These are phyloP conservation scores for Plebejus anna DNA, from an alignment of 2,888 invertebrate genomes.

Conservation along the genomic window DNA sequence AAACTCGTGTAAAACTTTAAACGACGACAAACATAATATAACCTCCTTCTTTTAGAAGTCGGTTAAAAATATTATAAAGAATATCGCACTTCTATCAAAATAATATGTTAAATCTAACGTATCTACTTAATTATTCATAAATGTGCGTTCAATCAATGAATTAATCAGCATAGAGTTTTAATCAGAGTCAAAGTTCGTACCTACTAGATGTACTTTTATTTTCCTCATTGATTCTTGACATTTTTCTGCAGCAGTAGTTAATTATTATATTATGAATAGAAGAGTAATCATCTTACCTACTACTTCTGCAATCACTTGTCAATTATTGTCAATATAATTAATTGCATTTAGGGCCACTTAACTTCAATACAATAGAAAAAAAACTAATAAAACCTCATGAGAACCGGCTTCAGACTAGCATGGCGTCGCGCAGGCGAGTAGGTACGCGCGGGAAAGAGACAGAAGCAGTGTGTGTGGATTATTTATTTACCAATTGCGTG, in stretches of 20 bases:
- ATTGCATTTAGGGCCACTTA: neutral
- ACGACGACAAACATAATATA: neutral
- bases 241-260: too few species aligned
- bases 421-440: conserved; percentile 21
- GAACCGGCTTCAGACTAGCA: neutral
- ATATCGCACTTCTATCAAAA: neutral
- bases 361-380: neutral
- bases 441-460: conserved; percentile 33
- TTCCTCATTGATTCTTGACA: neutral
- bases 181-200: neutral
- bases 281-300: neutral
- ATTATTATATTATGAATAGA: neutral
- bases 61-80: too few species aligned
- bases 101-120: neutral
- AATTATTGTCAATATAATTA: neutral
- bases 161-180: neutral
- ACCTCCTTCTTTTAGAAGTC: too few species aligned
- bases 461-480: conserved; percentile 28
- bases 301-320: neutral
- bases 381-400: neutral
- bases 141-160: neutral
- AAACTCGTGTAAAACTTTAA: neutral
- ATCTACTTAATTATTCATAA: too few species aligned
- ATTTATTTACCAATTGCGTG: conserved; percentile 30
- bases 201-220: neutral